Conservation (phyloP, 2,797 vertebrate genomes). For the Anas flavirostris region DNA sequence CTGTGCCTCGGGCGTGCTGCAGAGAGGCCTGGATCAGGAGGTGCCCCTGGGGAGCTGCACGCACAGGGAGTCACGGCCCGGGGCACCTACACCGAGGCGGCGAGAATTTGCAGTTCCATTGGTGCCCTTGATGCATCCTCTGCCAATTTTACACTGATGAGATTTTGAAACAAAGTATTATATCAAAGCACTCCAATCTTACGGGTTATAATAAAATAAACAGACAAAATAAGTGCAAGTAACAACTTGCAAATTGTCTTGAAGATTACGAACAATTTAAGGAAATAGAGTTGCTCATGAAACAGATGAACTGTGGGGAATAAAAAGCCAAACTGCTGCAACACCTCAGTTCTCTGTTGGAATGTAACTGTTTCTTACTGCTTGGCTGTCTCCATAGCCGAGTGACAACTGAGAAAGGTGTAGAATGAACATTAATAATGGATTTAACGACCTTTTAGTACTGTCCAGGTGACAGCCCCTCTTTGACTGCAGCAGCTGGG, state of each 20-base stretch:
- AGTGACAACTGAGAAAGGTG: not conserved
- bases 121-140: not conserved
- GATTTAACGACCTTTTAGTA: not conserved
- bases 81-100: not conserved
- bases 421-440: not conserved
- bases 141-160: not conserved
- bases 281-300: not conserved
- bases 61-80: fast-evolving
- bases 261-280: not conserved
- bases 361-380: not conserved
- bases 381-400: not conserved
- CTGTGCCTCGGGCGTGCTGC: fast-evolving
- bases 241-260: not conserved
- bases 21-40: not conserved
- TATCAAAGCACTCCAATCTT: not conserved
- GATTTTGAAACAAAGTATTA: not conserved
- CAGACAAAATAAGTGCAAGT: not conserved
- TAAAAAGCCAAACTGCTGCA: not conserved
- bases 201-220: not conserved
- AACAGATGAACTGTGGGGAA: not conserved
- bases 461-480: not conserved
- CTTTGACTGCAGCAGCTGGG: not conserved
- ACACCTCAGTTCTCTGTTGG: not conserved
- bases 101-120: fast-evolving
- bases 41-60: not conserved